Percentiles rank a stretch among this genome's conserved stretches.
These are phyloP conservation scores for Caranx ignobilis DNA, from an alignment of 2,113 vertebrate genomes.

Conservation along the genomic window DNA sequence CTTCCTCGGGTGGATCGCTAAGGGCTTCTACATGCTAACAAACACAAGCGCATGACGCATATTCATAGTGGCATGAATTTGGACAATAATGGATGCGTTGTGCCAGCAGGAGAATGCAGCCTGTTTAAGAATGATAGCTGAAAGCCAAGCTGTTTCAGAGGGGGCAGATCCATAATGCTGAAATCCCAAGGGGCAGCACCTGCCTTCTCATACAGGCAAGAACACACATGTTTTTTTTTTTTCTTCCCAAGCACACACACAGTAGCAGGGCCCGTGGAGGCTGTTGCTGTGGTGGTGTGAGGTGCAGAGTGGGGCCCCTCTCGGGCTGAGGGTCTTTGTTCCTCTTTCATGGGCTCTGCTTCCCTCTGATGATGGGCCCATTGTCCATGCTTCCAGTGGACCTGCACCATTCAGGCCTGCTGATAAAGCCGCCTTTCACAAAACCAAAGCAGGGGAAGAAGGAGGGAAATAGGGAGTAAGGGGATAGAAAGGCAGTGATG, in stretches of 20 bases:
- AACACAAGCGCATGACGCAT: constrained; percentile 14
- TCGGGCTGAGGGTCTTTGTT: constrained; percentile 75
- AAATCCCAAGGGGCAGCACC: constrained; percentile 71
- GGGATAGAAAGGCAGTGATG: constrained; percentile 59
- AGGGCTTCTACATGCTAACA: constrained; percentile 16
- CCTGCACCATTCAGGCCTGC: constrained; percentile 76
- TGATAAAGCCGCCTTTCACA: constrained; percentile 82
- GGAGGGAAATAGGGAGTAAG: constrained; percentile 50
- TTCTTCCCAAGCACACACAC: constrained; percentile 29
- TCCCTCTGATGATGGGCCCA: constrained; percentile 81
- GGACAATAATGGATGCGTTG: constrained; percentile 28
- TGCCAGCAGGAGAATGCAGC: constrained; percentile 48
- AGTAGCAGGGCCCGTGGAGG: constrained; percentile 55
- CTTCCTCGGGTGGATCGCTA: background rate
- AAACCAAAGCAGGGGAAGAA: constrained; percentile 51
- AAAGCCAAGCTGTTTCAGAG: constrained; percentile 45
- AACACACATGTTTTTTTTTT: constrained; percentile 35
- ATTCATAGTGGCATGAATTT: constrained; percentile 2
- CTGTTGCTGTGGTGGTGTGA: constrained; percentile 54
- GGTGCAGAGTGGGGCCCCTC: constrained; percentile 75
- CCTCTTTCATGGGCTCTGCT: constrained; percentile 78
- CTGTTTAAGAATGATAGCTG: constrained; percentile 56
- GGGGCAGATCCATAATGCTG: constrained; percentile 50
- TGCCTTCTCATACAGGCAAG: constrained; percentile 66
- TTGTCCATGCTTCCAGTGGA: constrained; percentile 77